Base-by-base conservation (phyloP, 2,113 vertebrate species). In the Eonycteris spelaea region DNA sequence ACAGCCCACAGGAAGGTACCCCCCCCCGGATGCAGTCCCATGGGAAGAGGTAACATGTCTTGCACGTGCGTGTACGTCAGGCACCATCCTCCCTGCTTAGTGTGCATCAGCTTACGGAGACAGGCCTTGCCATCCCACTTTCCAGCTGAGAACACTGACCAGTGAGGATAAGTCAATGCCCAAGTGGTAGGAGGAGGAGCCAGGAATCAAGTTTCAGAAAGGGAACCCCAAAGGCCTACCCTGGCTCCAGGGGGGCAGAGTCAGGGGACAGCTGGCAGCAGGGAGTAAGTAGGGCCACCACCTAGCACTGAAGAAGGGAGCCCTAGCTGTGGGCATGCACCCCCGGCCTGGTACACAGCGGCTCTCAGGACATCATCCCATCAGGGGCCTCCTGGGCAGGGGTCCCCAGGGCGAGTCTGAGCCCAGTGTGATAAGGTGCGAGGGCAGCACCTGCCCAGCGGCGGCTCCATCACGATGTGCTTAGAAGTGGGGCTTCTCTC, bases 31-130 rank as follows among this genome's bases (percentile, higher is more conserved):
- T 0, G n/a, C 8, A 51, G 93, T 18, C 73, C 30, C 43, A 7
- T 0, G 21, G 71, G 75, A 38, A 65, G 67, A 93, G 53, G 28
- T 48, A 8, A n/a, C 26, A 16, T n/a, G 18, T n/a, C 43, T 3
- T 6, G 38, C 45, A 11, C 33, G 0, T 7, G 3, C 7, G 0
- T 15, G 0, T 1, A 7, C 1, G 4, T 4, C 2, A 2, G 35
- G 33, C 0, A 2, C 61, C 18, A 0, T 4, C 51, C 24, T 71
- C 16, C 48, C 24, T 19, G 5, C 6, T 79, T 45, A 11, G 6
- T 6, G 15, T 7, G 33, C 28, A 2, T 3, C 22, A 18, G 7
- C 57, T 61, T 33, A 16, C 0, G 4, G 30, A 70, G n/a, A 8
- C 0, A 4, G 63, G 18, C 5, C 67, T 33, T 30, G 63, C 18